These are phyloP conservation scores for Lemur catta DNA, from an alignment of 2,797 vertebrate genomes.

Conservation along the genomic window DNA sequence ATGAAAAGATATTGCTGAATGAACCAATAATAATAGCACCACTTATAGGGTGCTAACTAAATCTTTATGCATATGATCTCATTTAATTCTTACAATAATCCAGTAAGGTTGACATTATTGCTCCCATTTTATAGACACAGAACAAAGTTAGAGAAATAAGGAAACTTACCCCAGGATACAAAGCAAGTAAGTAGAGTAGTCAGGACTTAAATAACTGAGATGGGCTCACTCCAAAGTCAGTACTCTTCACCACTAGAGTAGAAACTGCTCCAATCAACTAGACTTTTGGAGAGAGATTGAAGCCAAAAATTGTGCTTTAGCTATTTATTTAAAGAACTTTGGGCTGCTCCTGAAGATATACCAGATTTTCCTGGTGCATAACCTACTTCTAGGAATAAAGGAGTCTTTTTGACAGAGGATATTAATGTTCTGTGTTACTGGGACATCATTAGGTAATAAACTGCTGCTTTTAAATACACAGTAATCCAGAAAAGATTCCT, in stretches of 20 bases:
- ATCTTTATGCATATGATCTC: not conserved
- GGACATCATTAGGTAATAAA: not conserved
- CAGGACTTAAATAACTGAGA: not conserved
- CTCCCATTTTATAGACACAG: not conserved
- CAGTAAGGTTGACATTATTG: not conserved
- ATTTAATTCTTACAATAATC: not conserved
- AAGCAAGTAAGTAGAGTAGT: not conserved
- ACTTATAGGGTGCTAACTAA: not conserved
- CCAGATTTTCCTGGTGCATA: not conserved
- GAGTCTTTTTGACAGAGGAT: not conserved
- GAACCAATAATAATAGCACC: not conserved
- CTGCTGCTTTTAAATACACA: slow-evolving; percentile 24
- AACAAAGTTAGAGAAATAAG: not conserved
- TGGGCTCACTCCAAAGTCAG: not conserved
- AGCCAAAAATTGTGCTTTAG: not conserved
- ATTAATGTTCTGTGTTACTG: not conserved
- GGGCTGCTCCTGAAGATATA: not conserved
- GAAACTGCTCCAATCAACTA: not conserved
- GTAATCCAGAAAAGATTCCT: not conserved
- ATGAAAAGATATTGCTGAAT: not conserved
- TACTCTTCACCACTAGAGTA: not conserved
- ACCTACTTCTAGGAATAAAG: not conserved
- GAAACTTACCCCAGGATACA: not conserved
- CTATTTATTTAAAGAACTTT: not conserved
- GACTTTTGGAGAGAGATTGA: not conserved